Percentiles rank a stretch among this genome's conserved stretches.
Conservation (phyloP, 2,113 vertebrate genomes). For the Hemibagrus wyckioides region DNA sequence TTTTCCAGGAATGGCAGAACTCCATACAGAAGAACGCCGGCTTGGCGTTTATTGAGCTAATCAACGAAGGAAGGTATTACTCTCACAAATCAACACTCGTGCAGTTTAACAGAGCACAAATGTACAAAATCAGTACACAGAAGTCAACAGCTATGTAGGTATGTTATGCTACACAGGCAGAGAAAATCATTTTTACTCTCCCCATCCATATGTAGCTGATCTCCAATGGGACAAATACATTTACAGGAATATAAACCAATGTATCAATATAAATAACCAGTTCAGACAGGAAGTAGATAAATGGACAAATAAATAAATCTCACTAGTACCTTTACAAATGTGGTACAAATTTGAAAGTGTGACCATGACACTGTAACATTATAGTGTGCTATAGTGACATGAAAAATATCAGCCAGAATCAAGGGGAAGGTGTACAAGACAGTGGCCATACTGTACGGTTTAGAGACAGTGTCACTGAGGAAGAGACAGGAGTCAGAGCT, state of each 20-base stretch:
- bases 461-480: no score
- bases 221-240: not conserved
- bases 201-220: not conserved
- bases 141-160: not conserved
- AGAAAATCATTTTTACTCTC: not conserved
- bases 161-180: not conserved
- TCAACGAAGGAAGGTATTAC: constrained; percentile 96
- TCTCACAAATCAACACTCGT: not conserved
- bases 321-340: not conserved
- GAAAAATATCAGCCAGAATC: not conserved
- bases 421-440: no score
- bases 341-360: not conserved
- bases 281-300: not conserved
- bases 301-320: not conserved
- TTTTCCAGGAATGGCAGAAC: constrained; percentile 96
- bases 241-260: no score
- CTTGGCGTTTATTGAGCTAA: constrained; percentile 97
- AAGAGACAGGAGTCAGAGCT: no score
- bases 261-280: no score
- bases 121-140: not conserved
- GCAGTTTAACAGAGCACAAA: not conserved
- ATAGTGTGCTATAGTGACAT: not conserved
- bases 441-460: no score
- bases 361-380: not conserved
- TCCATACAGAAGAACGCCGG: constrained; percentile 99